Base-by-base conservation (phyloP, 1,140 invertebrate species). In the Calephelis nemesis region DNA sequence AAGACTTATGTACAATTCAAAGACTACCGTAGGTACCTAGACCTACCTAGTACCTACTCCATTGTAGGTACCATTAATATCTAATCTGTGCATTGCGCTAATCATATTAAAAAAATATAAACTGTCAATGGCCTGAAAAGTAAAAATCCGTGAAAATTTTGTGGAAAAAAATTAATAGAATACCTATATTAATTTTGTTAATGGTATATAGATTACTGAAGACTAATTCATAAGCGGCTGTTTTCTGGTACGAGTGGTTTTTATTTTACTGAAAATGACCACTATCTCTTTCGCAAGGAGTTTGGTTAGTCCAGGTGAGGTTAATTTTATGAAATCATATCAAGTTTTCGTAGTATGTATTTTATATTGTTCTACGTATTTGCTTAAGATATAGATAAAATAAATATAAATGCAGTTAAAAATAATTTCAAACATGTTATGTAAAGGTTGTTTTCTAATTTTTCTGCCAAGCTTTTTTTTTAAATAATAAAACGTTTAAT, bases 291-390 rank as follows among this genome's bases (percentile, higher is more conserved):
- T 91, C 74, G 88, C 87, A 65, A 91, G 88, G 87, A 89, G 80
- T 85, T 88, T 89, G 82, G 87, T 91, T 83, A 91, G 83, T 79
- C 88, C 88, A 87, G 88, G 88, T 91, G 83, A 74, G 67, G 63
- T 39, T 63, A 50, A 62, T 68, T 72, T 68, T 63, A 45, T 42
- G 39, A 54, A 64, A 67, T 9, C 6, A 45, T 45, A 45, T 42
- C 65, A 49, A 30, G 8, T 47, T 42, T 58, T 42, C 9, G 40
- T 13, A 63, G 63, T 19, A 19, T 63, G 30, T 47, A 30, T 47
- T 70, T 40, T 6, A 69, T 64, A n/a, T 13, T 52, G 7, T 60
- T 58, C 6, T 9, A 45, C 42, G 4, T 45, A 45, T 45, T 7
- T 9, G 6, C 7, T 45, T 9, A 5, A 7, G 6, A 45, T 7